Percentiles rank a stretch among this genome's conserved stretches.
phyloP scores from a whole-genome alignment of 1,140 invertebrate genomes.

The Drosophila eugracilis region DNA sequence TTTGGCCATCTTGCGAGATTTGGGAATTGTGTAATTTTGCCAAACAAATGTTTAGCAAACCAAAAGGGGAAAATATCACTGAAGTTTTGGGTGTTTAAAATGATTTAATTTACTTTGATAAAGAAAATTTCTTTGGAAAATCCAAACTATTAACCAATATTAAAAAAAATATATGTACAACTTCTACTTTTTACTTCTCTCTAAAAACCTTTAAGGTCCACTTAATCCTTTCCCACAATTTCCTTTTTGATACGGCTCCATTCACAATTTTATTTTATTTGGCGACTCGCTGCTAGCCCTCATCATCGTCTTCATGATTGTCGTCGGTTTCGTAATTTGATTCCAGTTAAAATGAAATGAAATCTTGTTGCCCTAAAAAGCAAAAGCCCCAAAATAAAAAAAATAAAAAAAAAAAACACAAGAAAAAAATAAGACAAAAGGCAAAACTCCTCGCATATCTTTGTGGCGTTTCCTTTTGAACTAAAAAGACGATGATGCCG shows the following conservation, averaged over 20 bases:
- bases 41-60: not conserved
- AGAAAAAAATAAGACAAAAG: constrained; percentile 22
- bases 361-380: constrained; percentile 73
- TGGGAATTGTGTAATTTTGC: not conserved
- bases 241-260: constrained; percentile 14
- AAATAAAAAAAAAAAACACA: not conserved
- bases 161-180: no score
- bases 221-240: constrained; percentile 19
- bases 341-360: constrained; percentile 81
- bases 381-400: constrained; percentile 14
- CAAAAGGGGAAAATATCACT: not conserved
- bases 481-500: constrained; percentile 24
- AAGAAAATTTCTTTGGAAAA: no score
- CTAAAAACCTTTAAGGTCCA: constrained; percentile 1
- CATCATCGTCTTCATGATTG: constrained; percentile 36
- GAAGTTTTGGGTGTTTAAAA: no score
- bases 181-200: not conserved
- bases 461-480: constrained; percentile 70
- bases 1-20: not conserved
- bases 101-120: no score
- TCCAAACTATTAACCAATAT: no score
- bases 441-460: constrained; percentile 45
- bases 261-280: constrained; percentile 31
- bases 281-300: constrained; percentile 23
- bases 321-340: constrained; percentile 78